A percentile compares a stretch with the other conserved stretches of the same genome.
phyloP scores from a whole-genome alignment of 2,113 vertebrate species.

The Podocnemis expansa region DNA sequence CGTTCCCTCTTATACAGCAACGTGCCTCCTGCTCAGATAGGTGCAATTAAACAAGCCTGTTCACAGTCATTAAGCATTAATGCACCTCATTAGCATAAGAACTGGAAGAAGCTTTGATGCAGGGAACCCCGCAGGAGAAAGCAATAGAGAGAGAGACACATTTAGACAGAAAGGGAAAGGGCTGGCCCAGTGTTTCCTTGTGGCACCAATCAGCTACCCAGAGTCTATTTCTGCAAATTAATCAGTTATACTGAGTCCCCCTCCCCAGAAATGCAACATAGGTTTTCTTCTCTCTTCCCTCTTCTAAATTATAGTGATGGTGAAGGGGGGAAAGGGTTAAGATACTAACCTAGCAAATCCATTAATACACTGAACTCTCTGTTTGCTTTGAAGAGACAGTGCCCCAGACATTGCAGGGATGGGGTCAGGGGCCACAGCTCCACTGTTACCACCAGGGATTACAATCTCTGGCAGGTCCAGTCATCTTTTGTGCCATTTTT shows the following conservation, averaged over 20 bases:
- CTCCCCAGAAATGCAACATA: conserved; percentile 42
- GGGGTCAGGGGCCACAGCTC: conserved; percentile 62
- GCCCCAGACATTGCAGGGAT: conserved; percentile 58
- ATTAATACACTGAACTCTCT: conserved; percentile 68
- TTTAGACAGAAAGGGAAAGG: conserved; percentile 42
- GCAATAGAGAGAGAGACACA: conserved; percentile 61
- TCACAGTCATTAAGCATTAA: conserved; percentile 81
- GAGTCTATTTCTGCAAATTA: conserved; percentile 55
- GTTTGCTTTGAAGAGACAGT: conserved; percentile 68
- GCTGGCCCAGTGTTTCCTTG: conserved; percentile 35
- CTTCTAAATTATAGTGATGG: conserved; percentile 45
- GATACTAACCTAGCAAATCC: conserved; percentile 68
- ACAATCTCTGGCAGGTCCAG: conserved; percentile 70
- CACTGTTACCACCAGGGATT: conserved; percentile 68
- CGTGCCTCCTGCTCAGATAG: conserved; percentile 78
- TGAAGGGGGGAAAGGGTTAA: conserved; percentile 48
- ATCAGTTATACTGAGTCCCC: conserved; percentile 47
- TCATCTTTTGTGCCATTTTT: conserved; percentile 68
- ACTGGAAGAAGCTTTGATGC: conserved; percentile 74
- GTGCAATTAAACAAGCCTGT: conserved; percentile 76
- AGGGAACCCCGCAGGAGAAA: conserved; percentile 64
- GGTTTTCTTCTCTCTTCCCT: conserved; percentile 14
- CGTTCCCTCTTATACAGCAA: conserved; percentile 74
- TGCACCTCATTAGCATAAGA: conserved; percentile 80
- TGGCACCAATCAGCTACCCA: conserved; percentile 38